phyloP scores from a whole-genome alignment of 37 sponge, comb jelly and placozoan species.

The Hexactinellida sp. region DNA sequence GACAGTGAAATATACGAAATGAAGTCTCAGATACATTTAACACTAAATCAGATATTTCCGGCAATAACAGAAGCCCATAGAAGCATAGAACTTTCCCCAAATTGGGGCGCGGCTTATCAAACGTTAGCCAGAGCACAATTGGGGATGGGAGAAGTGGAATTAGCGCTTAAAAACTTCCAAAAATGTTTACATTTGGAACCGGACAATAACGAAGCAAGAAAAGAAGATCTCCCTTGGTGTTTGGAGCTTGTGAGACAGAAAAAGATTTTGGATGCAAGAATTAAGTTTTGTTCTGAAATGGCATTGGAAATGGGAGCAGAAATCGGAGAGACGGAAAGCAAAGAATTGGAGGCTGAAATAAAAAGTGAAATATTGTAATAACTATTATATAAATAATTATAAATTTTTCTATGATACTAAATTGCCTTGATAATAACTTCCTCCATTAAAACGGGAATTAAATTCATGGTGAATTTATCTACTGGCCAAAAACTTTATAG shows the following conservation, averaged over 20 bases:
- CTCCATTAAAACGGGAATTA: too few relatives aligned
- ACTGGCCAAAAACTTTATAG: too few relatives aligned
- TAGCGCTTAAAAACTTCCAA: constrained; percentile 68
- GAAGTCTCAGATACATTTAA: neutral
- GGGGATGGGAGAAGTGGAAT: constrained; percentile 65
- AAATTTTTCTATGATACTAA: too few relatives aligned
- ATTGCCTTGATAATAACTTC: too few relatives aligned
- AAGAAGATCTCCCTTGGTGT: neutral
- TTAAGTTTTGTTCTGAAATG: neutral
- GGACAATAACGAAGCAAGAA: constrained; percentile 34
- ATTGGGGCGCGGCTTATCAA: constrained; percentile 53
- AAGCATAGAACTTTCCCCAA: constrained; percentile 35
- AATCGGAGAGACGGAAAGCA: too few relatives aligned
- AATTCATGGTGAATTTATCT: too few relatives aligned
- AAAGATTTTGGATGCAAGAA: neutral
- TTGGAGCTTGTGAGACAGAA: neutral
- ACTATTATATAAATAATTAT: too few relatives aligned
- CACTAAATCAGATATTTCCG: constrained; percentile 48
- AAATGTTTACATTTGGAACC: constrained; percentile 73
- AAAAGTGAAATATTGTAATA: too few relatives aligned
- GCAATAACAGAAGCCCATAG: constrained; percentile 70
- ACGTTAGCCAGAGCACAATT: constrained; percentile 80
- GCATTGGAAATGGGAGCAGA: neutral
- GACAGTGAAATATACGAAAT: neutral
- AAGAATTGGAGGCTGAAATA: too few relatives aligned